phyloP scores from a whole-genome alignment of 2,888 invertebrate genomes.

The Acrocera orbiculus region DNA sequence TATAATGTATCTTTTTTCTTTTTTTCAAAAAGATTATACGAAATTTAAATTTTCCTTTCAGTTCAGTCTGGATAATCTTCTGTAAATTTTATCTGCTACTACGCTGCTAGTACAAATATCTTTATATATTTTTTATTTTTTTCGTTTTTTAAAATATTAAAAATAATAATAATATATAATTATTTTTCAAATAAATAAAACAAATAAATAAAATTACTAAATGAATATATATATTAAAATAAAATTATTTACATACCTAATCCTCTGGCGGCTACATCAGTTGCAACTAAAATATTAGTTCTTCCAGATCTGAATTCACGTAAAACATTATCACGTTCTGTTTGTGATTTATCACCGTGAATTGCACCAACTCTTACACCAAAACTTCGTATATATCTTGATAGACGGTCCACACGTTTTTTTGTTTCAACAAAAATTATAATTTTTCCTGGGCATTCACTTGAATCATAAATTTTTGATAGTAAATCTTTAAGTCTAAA shows the following conservation, averaged over 20 bases:
- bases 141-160: constrained; percentile 9
- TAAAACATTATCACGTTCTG: constrained; percentile 80
- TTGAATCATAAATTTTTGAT: constrained; percentile 51
- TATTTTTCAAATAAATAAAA: constrained; percentile 50
- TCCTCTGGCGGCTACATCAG: constrained; percentile 92
- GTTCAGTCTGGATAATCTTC: too few relatives aligned
- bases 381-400: constrained; percentile 60
- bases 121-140: too few relatives aligned
- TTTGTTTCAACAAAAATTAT: constrained; percentile 95
- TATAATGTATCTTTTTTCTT: too few relatives aligned
- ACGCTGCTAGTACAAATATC: too few relatives aligned
- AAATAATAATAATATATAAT: constrained; percentile 47
- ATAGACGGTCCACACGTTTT: constrained; percentile 76
- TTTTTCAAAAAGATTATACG: too few relatives aligned
- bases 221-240: constrained; percentile 71
- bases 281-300: constrained; percentile 80
- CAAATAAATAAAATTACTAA: constrained; percentile 43
- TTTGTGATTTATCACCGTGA: constrained; percentile 91
- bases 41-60: too few relatives aligned
- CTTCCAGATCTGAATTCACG: constrained; percentile 73
- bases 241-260: too few relatives aligned
- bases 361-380: constrained; percentile 72
- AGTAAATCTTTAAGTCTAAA: constrained; percentile 23
- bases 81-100: too few relatives aligned
- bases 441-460: constrained; percentile 64